Evolutionary conservation across 1,140 invertebrate species (phyloP).

Genomic region (Meteorus sp.): DNA sequence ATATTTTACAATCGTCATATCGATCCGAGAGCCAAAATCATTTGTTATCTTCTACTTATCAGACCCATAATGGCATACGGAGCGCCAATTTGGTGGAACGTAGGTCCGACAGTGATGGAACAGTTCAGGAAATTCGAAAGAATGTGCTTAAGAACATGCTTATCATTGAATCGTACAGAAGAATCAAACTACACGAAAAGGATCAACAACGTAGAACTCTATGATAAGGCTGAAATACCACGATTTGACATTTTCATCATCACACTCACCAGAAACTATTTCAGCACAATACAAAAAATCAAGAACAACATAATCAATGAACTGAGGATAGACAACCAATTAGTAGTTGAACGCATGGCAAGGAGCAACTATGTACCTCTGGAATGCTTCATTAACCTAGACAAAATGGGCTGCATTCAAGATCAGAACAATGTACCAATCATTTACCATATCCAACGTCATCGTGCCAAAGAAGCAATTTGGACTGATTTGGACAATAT

Average conservation of each 20-base stretch:
- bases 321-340: too few species aligned
- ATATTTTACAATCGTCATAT: background rate
- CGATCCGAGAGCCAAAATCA: background rate
- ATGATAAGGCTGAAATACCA: conserved; percentile 19
- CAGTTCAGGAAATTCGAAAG: background rate
- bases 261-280: background rate
- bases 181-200: background rate
- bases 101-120: background rate
- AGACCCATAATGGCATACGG: background rate
- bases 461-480: too few species aligned
- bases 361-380: too few species aligned
- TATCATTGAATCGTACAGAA: background rate
- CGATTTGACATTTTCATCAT: conserved; percentile 24
- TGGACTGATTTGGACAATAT: too few species aligned
- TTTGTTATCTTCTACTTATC: background rate
- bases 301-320: too few species aligned
- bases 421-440: too few species aligned
- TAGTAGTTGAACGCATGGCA: too few species aligned
- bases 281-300: too few species aligned
- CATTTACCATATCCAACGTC: too few species aligned
- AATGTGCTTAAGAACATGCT: background rate
- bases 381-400: too few species aligned
- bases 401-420: too few species aligned
- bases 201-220: conserved; percentile 10
- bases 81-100: background rate